Evolutionary conservation across 2,797 vertebrate genomes (phyloP).

Genomic region (Phalloptychus januarius): DNA sequence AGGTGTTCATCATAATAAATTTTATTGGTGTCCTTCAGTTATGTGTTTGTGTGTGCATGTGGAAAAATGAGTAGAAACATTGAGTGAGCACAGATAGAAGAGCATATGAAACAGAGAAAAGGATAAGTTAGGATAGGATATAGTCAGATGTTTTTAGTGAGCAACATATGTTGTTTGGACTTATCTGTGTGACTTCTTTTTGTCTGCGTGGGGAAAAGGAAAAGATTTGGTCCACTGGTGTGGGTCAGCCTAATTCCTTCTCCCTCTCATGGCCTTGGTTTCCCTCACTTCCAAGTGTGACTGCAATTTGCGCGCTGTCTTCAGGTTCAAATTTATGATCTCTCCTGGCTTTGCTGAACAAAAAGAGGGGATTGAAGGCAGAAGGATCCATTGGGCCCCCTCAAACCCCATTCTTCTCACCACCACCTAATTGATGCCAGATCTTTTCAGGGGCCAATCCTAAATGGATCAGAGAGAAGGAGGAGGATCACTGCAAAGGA

Average conservation of each 20-base stretch:
- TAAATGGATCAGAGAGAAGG: slow-evolving; percentile 55
- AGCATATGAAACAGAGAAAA: slow-evolving; percentile 28
- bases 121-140: slow-evolving; percentile 19
- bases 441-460: slow-evolving; percentile 68
- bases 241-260: slow-evolving; percentile 63
- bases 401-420: slow-evolving; percentile 67
- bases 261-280: slow-evolving; percentile 70
- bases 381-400: slow-evolving; percentile 72
- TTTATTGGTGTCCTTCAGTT: slow-evolving; percentile 70
- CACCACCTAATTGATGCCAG: slow-evolving; percentile 81
- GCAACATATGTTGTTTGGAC: slow-evolving; percentile 41
- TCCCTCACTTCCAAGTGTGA: slow-evolving; percentile 73
- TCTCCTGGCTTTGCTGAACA: slow-evolving; percentile 72
- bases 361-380: slow-evolving; percentile 76
- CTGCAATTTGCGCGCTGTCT: slow-evolving; percentile 82
- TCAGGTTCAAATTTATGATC: slow-evolving; percentile 79
- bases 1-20: slow-evolving; percentile 67
- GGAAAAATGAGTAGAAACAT: slow-evolving; percentile 16
- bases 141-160: slow-evolving; percentile 35
- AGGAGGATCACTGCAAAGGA: slow-evolving; percentile 62
- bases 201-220: slow-evolving; percentile 46
- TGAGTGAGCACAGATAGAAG: slow-evolving; percentile 12
- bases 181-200: slow-evolving; percentile 27
- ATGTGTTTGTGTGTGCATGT: slow-evolving; percentile 28
- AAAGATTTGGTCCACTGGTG: slow-evolving; percentile 53